Evolutionary conservation across 2,797 vertebrate species (phyloP).

Genomic region (Lacerta bilineata): DNA sequence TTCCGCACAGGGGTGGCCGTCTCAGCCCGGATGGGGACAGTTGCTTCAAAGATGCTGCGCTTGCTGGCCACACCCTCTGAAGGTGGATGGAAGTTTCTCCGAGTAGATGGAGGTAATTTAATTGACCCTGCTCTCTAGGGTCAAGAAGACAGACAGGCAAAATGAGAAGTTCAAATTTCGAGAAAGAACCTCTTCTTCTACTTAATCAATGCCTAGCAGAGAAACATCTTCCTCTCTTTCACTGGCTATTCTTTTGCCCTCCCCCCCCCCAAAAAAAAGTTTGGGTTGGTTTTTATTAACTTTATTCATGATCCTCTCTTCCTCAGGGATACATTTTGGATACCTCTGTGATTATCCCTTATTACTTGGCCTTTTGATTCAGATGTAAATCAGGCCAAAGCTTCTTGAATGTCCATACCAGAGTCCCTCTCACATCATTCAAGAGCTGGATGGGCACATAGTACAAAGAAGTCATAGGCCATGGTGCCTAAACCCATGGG

Average conservation of each 20-base stretch:
- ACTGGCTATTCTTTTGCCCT: not conserved
- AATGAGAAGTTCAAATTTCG: not conserved
- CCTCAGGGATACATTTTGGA: not conserved
- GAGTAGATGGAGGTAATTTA: slow-evolving; percentile 77
- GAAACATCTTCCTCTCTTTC: not conserved
- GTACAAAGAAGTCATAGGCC: too few relatives aligned
- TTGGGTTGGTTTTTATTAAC: not conserved
- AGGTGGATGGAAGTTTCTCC: slow-evolving; percentile 80
- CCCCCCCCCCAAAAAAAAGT: not conserved
- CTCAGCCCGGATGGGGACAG: slow-evolving; percentile 57
- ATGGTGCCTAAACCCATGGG: not conserved
- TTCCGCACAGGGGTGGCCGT: slow-evolving; percentile 69
- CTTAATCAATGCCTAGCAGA: not conserved
- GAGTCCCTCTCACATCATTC: not conserved
- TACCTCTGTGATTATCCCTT: not conserved
- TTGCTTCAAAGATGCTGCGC: slow-evolving; percentile 88
- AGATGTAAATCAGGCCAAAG: not conserved
- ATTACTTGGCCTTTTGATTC: not conserved
- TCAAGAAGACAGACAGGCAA: not conserved
- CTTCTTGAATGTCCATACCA: not conserved
- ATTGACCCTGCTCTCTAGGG: slow-evolving; percentile 84
- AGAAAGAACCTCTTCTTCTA: not conserved
- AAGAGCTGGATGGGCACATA: not conserved
- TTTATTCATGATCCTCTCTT: too few relatives aligned
- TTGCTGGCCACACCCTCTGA: slow-evolving; percentile 90